Evolutionary conservation across 2,113 vertebrate genomes (phyloP).

Genomic region (Lophius piscatorius): DNA sequence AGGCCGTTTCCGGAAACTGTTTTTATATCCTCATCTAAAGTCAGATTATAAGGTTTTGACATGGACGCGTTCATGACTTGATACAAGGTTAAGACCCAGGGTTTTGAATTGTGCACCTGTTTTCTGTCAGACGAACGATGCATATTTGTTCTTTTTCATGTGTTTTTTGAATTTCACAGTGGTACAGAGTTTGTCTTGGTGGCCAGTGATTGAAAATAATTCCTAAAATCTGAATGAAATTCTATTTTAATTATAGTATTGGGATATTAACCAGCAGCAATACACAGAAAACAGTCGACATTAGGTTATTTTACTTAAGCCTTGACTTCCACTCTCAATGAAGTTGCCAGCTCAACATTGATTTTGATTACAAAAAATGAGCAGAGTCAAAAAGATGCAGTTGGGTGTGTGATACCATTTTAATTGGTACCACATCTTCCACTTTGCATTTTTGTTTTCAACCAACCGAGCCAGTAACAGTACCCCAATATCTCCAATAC

Average conservation of each 20-base stretch:
- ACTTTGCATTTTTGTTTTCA: too few species aligned
- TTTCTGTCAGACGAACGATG: conserved; percentile 32
- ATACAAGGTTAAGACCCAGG: too few species aligned
- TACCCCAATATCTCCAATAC: conserved; percentile 33
- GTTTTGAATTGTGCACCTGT: conserved; percentile 51
- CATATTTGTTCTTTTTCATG: conserved; percentile 26
- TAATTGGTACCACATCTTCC: not conserved
- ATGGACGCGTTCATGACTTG: conserved; percentile 39
- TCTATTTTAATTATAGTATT: not conserved
- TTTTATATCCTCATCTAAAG: conserved; percentile 31
- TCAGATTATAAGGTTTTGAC: conserved; percentile 42
- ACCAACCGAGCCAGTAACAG: conserved; percentile 16
- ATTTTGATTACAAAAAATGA: conserved; percentile 33
- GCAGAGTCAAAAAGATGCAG: conserved; percentile 8
- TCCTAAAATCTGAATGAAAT: conserved; percentile 3
- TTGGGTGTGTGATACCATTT: conserved; percentile 4
- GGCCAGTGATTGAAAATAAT: too few species aligned
- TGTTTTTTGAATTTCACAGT: conserved; percentile 34
- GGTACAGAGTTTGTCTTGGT: too few species aligned
- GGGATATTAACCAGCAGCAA: conserved; percentile 2
- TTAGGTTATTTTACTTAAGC: conserved; percentile 10
- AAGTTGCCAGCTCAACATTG: too few species aligned
- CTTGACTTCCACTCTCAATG: conserved; percentile 24
- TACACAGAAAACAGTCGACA: not conserved
- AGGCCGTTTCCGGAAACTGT: conserved; percentile 25